phyloP scores from a whole-genome alignment of 23 tunicate genomes.

The Halocynthia roretzi region DNA sequence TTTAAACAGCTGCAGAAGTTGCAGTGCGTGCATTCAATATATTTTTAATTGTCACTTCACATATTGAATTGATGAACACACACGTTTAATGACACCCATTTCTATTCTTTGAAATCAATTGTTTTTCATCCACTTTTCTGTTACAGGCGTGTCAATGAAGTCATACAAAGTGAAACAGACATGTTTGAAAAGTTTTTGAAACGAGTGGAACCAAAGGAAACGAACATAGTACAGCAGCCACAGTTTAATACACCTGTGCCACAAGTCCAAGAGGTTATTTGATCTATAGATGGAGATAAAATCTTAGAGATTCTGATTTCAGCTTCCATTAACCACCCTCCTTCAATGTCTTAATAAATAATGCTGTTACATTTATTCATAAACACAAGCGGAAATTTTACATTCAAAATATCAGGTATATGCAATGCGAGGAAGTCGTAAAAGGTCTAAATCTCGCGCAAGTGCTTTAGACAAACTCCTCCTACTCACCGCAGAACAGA shows the following conservation, averaged over 20 bases:
- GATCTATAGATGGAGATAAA: not conserved
- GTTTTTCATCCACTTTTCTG: not conserved
- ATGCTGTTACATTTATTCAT: not conserved
- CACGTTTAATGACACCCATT: not conserved
- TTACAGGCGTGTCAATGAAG: conserved; percentile 65
- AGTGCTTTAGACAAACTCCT: conserved; percentile 61
- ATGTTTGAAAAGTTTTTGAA: conserved; percentile 81
- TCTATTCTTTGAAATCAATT: not conserved
- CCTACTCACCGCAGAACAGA: conserved; percentile 77
- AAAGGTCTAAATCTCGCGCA: conserved; percentile 41
- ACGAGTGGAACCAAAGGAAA: conserved; percentile 89
- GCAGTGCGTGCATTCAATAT: not conserved
- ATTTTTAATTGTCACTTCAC: not conserved
- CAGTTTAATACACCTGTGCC: conserved; percentile 36
- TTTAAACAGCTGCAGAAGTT: not conserved
- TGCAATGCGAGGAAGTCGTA: conserved; percentile 31
- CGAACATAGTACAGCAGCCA: conserved; percentile 25
- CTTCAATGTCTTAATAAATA: not conserved
- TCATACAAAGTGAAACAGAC: conserved; percentile 72
- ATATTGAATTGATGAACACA: not conserved
- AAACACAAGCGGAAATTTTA: not conserved
- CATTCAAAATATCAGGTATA: not conserved
- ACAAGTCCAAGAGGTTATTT: conserved; percentile 45
- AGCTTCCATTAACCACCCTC: not conserved
- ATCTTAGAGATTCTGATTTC: not conserved